Evolutionary conservation across 2,888 invertebrate genomes (phyloP), one percentile per base, ranked within the genome.

Genomic region (Monopis laevigella): DNA sequence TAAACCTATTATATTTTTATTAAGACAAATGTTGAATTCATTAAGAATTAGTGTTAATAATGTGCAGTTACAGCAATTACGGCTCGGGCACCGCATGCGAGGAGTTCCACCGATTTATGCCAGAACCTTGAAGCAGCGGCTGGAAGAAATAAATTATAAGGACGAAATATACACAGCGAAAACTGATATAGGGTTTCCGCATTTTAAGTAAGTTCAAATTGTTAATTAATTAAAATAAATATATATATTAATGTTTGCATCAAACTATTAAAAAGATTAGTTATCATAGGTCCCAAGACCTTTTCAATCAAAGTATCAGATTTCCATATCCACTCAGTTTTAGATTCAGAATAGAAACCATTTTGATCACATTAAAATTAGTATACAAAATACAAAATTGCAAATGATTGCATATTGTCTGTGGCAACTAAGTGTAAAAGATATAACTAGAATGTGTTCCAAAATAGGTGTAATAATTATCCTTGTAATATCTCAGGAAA

Each of bases 71-170:
- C 74, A 77, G 48, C 77, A 75, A 52, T 51, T 72, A 38, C 57
- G 78, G 44, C 58, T 62, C 45, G 74, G 86, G 1, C 90, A 90
- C 59, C 78, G 75, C 46, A 48, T 89, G 28, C 77, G 88, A 56
- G 93, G 92, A 45, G 88, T 87, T 67, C 82, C 88, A 7, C 91
- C 92, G 3, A 86, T 85, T 27, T 67, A 84, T 32, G 89, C 90
- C 19, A 84, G 82, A 55, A 84, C 82, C 0, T 65, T 93, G 44
- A 82, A 87, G 53, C 86, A 92, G 56, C 83, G 89, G 43, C 55
- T 92, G 43, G 83, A 84, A 58, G 88, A 91, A 85, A 54, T 78
- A 38, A 67, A 74, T 52, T 68, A 66, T 45, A 72, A 70, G 54
- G 78, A 81, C 58, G 78, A 78, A 58, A 47, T 69, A 16, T 65